A percentile compares a stretch with the other conserved stretches of the same genome.
Evolutionary conservation across 1,140 invertebrate genomes (phyloP).

Genomic region (Tribolium castaneum): DNA sequence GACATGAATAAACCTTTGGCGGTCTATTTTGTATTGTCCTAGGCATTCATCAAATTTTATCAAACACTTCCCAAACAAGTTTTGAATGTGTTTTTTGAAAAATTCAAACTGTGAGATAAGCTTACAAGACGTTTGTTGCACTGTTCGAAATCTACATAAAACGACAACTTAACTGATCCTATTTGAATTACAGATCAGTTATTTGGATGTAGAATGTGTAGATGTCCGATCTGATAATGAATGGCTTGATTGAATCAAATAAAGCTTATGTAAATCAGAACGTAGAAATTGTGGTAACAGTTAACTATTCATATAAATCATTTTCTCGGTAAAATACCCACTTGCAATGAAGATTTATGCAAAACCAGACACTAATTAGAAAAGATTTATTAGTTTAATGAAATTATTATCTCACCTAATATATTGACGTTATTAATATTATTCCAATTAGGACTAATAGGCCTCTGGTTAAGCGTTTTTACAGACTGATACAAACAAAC

Average conservation of each 20-base stretch:
- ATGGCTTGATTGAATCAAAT: slow-evolving; percentile 21
- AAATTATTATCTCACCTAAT: neutral
- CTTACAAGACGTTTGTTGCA: neutral
- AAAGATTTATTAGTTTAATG: neutral
- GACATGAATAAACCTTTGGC: neutral
- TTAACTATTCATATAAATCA: neutral
- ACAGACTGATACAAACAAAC: neutral
- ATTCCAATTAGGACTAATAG: neutral
- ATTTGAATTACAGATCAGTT: slow-evolving; percentile 17
- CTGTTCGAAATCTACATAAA: slow-evolving; percentile 2
- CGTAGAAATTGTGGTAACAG: neutral
- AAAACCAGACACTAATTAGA: neutral
- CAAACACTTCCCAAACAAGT: neutral
- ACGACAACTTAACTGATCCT: neutral
- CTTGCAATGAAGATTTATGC: neutral
- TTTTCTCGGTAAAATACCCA: neutral
- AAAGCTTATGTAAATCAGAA: neutral
- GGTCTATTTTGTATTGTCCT: neutral
- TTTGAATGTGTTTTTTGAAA: neutral
- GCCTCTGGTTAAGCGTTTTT: neutral
- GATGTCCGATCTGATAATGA: neutral
- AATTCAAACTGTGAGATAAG: neutral
- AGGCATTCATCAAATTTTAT: neutral
- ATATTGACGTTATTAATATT: neutral
- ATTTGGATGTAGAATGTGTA: slow-evolving; percentile 2